Evolutionary conservation across 2,113 vertebrate genomes (phyloP), one percentile per base, ranked within the genome.

Genomic region (Antigone vipio): DNA sequence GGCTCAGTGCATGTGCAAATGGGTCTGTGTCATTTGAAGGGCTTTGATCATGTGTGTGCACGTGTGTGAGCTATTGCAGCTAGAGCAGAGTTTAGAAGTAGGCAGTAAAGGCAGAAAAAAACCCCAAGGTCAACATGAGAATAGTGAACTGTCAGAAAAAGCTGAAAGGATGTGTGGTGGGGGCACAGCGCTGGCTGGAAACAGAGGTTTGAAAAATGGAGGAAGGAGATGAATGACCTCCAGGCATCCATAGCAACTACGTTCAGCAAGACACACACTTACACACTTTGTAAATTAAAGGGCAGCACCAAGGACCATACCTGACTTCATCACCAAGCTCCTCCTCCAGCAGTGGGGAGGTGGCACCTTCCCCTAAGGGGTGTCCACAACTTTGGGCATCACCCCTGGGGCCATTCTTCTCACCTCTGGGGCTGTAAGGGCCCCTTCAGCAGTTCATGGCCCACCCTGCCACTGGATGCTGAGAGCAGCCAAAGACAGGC

Each of bases 121-220:
- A 22, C 0, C 8, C 1, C 29, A 68, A 52, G 5, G 42, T 40
- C 55, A 62, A 27, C 27, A 6, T 0, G 1, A 52, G 34, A 73
- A 66, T 60, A 53, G 23, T 11, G 40, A 91, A 40, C 12, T 3
- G 2, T 34, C 34, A 92, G 59, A 69, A 42, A 85, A 78, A 79
- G 23, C 42, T 38, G 35, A 93, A 75, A 23, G 19, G 45, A 9
- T 75, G 9, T 27, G 15, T 1, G 12, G 18, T 22, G 26, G 11
- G 4, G 34, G 6, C 35, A 88, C 11, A 62, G 18, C 11, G 23
- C 12, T 81, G 50, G 24, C 38, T 81, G 56, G 56, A 78, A 87
- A 69, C 15, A 84, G 63, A 32, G 60, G 26, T 68, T 53, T 44
- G 35, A 58, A 66, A 85, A 72, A 40, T 7, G 50, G 17, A 88